Percentiles rank a stretch among this genome's conserved stretches.
These are phyloP conservation scores for Sceloporus undulatus DNA, from an alignment of 2,113 vertebrate species.

Conservation along the genomic window DNA sequence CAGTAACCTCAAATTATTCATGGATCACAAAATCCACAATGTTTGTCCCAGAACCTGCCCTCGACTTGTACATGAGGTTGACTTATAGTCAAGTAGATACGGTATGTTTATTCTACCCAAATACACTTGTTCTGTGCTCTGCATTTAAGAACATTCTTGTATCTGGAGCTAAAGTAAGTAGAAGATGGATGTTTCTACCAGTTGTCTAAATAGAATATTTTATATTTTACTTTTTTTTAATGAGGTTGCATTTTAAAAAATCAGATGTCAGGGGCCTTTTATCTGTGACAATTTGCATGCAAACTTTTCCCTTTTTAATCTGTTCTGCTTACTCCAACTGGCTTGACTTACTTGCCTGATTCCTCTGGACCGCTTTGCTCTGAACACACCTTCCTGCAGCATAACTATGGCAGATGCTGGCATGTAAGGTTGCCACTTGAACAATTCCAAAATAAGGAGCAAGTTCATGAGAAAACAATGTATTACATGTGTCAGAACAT, in stretches of 20 bases:
- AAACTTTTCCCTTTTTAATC: not conserved
- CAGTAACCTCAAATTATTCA: no score
- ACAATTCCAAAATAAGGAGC: not conserved
- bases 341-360: not conserved
- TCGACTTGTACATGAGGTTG: no score
- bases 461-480: not conserved
- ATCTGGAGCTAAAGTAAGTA: no score
- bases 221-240: conserved; percentile 25
- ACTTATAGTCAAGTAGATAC: no score
- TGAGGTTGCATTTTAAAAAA: conserved; percentile 33
- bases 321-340: not conserved
- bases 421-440: no score
- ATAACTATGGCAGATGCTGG: not conserved
- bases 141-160: no score
- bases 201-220: conserved; percentile 32
- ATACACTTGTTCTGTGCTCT: no score
- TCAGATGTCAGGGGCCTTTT: not conserved
- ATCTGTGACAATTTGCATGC: not conserved
- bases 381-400: not conserved
- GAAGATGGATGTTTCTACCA: not conserved
- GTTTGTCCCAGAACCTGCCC: no score
- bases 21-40: no score
- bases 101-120: no score
- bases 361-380: not conserved
- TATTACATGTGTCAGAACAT: not conserved